Conservation (phyloP, 92 coral and sea anemone species). For the Blastomussa wellsi region DNA sequence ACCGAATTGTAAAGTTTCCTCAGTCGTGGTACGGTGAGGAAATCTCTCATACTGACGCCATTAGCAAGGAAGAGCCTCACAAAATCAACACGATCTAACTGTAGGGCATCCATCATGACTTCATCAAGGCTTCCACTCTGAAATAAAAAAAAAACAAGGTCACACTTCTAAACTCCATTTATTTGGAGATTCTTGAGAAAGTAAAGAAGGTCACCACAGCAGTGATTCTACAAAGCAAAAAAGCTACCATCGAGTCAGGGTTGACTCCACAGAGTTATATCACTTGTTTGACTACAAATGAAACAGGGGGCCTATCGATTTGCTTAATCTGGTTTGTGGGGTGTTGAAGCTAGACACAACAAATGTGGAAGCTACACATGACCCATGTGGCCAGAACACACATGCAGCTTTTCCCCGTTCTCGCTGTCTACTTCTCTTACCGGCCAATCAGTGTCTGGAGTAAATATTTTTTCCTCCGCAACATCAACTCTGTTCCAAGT, state of each 20-base stretch:
- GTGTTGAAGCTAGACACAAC: too few species aligned
- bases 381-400: too few species aligned
- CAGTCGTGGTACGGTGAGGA: slow-evolving; percentile 52
- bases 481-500: slow-evolving; percentile 65
- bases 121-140: slow-evolving; percentile 60
- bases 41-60: slow-evolving; percentile 64
- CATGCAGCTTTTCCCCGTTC: too few species aligned
- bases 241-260: neutral
- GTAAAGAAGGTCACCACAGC: neutral
- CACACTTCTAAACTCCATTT: neutral
- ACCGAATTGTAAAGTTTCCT: slow-evolving; percentile 66
- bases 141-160: neutral
- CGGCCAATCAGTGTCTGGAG: slow-evolving; percentile 64
- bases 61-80: slow-evolving; percentile 51
- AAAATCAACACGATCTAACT: slow-evolving; percentile 57
- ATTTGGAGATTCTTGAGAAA: neutral
- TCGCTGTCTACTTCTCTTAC: slow-evolving; percentile 16
- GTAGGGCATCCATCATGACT: slow-evolving; percentile 53
- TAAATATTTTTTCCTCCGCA: slow-evolving; percentile 60
- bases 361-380: too few species aligned
- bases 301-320: too few species aligned
- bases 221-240: neutral
- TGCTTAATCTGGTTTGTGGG: too few species aligned
- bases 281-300: neutral
- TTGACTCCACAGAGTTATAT: neutral